Evolutionary conservation across 2,113 vertebrate species (phyloP), one percentile per base, ranked within the genome.

Genomic region (Psilopsiagon aymara): DNA sequence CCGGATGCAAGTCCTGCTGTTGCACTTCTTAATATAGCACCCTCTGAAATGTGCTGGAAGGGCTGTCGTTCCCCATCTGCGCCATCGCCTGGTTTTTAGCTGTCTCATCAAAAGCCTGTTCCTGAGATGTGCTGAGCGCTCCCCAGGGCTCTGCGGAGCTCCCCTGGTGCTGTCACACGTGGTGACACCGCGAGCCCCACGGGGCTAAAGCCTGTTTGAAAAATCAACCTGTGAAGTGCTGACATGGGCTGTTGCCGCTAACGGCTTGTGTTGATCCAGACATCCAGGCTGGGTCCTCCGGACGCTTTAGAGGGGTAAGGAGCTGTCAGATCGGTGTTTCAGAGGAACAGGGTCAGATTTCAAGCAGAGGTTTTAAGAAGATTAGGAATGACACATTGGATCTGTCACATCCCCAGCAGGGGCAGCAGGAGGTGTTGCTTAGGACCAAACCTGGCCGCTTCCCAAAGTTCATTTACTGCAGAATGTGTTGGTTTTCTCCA

Each of bases 1-100:
- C 53, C 35, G 39, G 55, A 74, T 17, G 80, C 10, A 53, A 93
- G 67, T 82, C 78, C 84, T 91, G 59, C 78, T 91, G n/a, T 69
- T 95, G 81, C 57, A 59, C 24, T 90, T 85, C 87, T 91, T 91
- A 85, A 80, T 92, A 82, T 88, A 94, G 88, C 79, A 94, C 37
- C 46, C 39, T 90, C 59, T 80, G 93, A 93, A 52, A 73, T 66
- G 90, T 87, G 79, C 87, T 87, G 67, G 81, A 90, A 79, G 73
- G 62, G 52, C 88, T 96, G 53, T 76, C 82, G 89, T 67, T 87
- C 87, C 67, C 70, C 46, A 67, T 79, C 71, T 87, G 82, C 0
- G 0, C 28, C 73, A 63, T 70, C 0, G 4, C 82, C 66, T 41
- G 79, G 17, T 91, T 94, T 94, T 62, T 90, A 43, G 86, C 89